phyloP scores from a whole-genome alignment of 2,113 vertebrate species.

The Cichladusa arquata region DNA sequence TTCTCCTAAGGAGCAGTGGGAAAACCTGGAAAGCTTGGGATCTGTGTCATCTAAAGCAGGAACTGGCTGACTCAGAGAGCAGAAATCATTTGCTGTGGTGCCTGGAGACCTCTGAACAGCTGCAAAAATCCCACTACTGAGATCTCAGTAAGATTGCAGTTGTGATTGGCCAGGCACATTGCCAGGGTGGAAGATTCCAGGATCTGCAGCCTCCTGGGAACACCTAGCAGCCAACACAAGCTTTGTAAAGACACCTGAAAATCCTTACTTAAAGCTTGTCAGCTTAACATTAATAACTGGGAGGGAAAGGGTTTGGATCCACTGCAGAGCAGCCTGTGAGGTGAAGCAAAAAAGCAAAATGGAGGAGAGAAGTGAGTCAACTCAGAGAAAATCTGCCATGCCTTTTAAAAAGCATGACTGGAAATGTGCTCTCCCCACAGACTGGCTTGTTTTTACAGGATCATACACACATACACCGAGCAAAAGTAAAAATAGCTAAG shows the following conservation, averaged over 20 bases:
- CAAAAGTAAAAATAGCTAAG: neutral
- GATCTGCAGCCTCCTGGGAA: conserved; percentile 35
- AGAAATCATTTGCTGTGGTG: conserved; percentile 20
- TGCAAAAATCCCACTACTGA: conserved; percentile 45
- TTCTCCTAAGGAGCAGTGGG: neutral
- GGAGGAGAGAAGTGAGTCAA: neutral
- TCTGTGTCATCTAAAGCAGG: neutral
- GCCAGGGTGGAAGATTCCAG: conserved; percentile 57
- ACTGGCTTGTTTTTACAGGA: neutral
- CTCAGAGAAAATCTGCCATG: neutral
- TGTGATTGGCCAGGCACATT: neutral
- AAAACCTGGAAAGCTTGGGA: neutral
- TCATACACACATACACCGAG: neutral
- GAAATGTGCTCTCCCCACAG: neutral
- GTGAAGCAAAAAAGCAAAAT: conserved; percentile 3
- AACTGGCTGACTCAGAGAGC: neutral
- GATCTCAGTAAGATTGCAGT: conserved; percentile 11
- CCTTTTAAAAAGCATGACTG: neutral
- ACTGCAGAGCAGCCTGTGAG: neutral
- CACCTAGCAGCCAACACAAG: conserved; percentile 14
- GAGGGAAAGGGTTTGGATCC: neutral
- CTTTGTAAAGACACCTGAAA: conserved; percentile 60
- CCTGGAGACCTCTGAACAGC: conserved; percentile 48
- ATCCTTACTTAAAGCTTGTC: conserved; percentile 38
- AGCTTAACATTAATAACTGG: conserved; percentile 37